Evolutionary conservation across 2,113 vertebrate species (phyloP).

Genomic region (Pseudopodoces humilis): DNA sequence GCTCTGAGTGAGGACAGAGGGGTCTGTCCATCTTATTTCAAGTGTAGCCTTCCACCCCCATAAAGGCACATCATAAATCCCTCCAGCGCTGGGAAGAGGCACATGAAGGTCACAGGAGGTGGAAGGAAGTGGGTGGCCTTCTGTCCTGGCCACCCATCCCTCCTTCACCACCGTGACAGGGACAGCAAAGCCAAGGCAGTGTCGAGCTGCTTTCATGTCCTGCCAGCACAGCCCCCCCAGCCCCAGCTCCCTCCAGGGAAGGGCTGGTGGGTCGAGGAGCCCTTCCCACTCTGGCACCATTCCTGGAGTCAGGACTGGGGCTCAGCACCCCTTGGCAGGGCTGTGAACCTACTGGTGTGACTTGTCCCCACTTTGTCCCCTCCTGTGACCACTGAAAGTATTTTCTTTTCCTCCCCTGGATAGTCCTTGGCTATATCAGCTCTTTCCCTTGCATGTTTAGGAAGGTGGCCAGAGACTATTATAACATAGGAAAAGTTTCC

Average conservation of each 20-base stretch:
- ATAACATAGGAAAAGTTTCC: not conserved
- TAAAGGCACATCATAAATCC: not conserved
- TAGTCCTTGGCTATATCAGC: not conserved
- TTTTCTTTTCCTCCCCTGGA: not conserved
- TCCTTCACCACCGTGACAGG: not conserved
- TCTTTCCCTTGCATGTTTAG: not conserved
- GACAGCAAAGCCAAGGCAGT: not conserved
- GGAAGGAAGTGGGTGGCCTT: not conserved
- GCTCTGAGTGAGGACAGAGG: not conserved
- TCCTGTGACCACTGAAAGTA: not conserved
- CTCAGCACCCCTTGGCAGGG: constrained; percentile 2
- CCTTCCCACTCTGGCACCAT: not conserved
- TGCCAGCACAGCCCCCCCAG: not conserved
- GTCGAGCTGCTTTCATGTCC: constrained; percentile 4
- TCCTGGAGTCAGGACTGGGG: not conserved
- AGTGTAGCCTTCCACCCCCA: not conserved
- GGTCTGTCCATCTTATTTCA: not conserved
- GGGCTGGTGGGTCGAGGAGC: not conserved
- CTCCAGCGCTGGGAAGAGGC: not conserved
- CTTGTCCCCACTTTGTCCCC: not conserved
- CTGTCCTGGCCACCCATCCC: not conserved
- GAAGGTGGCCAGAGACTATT: constrained; percentile 8
- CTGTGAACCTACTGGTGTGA: not conserved
- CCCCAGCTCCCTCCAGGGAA: not conserved
- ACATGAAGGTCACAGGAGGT: not conserved